Conservation (phyloP, 2,113 vertebrate species). For the Gavialis gangeticus region DNA sequence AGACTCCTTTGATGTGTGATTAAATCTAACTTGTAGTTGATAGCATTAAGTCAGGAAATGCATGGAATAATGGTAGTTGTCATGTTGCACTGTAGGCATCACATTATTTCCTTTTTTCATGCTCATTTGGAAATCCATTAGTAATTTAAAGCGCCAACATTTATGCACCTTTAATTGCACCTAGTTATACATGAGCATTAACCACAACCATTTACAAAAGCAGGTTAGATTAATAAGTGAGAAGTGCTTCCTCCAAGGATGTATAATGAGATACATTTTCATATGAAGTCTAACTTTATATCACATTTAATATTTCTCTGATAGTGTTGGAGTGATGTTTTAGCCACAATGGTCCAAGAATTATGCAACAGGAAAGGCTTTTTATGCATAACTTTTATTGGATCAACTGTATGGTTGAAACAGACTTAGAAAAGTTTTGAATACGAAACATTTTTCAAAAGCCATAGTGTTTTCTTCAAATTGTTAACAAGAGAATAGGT, state of each 20-base stretch:
- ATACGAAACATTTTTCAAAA: no score
- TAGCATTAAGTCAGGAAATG: background rate
- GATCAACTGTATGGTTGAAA: no score
- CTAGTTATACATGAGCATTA: background rate
- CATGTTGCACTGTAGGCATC: background rate
- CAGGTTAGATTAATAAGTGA: background rate
- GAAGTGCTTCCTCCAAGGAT: background rate
- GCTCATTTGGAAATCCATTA: background rate
- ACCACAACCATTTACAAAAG: background rate
- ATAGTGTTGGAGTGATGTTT: no score
- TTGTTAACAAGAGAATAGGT: background rate
- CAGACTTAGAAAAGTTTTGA: no score
- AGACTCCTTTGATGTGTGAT: background rate
- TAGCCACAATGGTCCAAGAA: no score
- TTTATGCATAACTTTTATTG: no score
- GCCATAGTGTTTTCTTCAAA: no score
- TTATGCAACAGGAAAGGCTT: no score
- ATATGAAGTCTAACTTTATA: background rate
- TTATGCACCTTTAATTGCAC: background rate
- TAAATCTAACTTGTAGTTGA: background rate
- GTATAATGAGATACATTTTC: background rate
- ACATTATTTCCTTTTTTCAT: background rate
- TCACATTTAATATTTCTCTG: background rate
- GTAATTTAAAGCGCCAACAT: background rate
- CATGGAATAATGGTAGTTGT: background rate